Percentiles rank a stretch among this genome's conserved stretches.
Evolutionary conservation across 2,113 vertebrate species (phyloP).

Genomic region (Gorsachius goisagi): DNA sequence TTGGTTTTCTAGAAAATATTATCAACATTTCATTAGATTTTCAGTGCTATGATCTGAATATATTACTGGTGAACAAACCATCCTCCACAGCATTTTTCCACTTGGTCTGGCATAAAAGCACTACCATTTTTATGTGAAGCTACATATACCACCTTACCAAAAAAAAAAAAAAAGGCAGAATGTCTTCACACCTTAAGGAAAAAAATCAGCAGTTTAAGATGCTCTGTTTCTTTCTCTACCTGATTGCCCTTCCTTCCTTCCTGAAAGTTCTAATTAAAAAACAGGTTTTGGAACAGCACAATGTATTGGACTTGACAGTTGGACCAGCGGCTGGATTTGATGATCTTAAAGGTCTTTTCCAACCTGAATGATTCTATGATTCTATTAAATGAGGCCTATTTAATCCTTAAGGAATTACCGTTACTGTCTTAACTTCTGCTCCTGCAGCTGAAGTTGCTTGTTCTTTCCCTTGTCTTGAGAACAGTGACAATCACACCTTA

Average conservation of each 20-base stretch:
- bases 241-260: neutral
- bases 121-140: neutral
- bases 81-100: neutral
- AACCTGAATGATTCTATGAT: too few relatives aligned
- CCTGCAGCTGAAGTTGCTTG: neutral
- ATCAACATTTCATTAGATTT: neutral
- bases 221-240: neutral
- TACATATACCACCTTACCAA: neutral
- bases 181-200: neutral
- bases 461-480: neutral
- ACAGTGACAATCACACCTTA: neutral
- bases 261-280: neutral
- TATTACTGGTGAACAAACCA: neutral
- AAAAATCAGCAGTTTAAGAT: neutral
- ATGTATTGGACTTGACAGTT: neutral
- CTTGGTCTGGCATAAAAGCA: neutral
- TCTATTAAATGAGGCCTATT: neutral
- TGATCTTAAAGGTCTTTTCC: too few relatives aligned
- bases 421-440: neutral
- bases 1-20: neutral
- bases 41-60: neutral
- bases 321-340: too few relatives aligned
- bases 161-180: neutral
- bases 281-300: neutral
- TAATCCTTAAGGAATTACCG: neutral